Evolutionary conservation across 2,113 vertebrate genomes (phyloP), one percentile per base, ranked within the genome.

Genomic region (Carlito syrichta): DNA sequence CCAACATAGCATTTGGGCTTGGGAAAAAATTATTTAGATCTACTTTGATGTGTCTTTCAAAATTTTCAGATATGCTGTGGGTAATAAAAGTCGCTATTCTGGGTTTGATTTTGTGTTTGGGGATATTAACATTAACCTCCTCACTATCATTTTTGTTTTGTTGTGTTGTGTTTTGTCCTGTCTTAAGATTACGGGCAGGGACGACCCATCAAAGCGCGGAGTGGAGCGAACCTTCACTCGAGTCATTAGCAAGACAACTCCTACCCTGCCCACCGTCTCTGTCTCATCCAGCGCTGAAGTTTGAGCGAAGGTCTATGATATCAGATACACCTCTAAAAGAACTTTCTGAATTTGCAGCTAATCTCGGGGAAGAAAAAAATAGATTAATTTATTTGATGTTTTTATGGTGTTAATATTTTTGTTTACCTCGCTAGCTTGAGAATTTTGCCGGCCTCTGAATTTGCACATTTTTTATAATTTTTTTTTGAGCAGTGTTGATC

Each of bases 181-280:
- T 91, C 27, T 69, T 4, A 52, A 99, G 99, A 99, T 99, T 98
- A 94, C 35, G 0, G 98, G 91, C 98, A 98, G 95, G 98, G 98
- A 99, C 95, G 99, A 99, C 40, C 97, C 91, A 0, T 93, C 98
- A 99, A 99, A 99, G 83, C 99, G 98, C 60, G 99, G 99, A 98
- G 98, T 98, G 98, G 99, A 99, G 91, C 99, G 98, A 95, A 98
- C 98, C 91, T 99, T 98, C 96, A 98, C 98, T 5, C 99, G 98
- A 98, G 98, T 96, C 94, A 92, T 97, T 98, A 98, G 48, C 96
- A 98, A 97, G 97, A 63, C 27, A n/a, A 97, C 95, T 30, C 63
- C 91, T 0, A 84, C 96, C 35, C 93, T 89, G 43, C 98, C 98
- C 82, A 92, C 86, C 2, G 92, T 97, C 3, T 9, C 74, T 19